Conservation (phyloP, 2,888 invertebrate genomes). For the Diplazon laetatorius region DNA sequence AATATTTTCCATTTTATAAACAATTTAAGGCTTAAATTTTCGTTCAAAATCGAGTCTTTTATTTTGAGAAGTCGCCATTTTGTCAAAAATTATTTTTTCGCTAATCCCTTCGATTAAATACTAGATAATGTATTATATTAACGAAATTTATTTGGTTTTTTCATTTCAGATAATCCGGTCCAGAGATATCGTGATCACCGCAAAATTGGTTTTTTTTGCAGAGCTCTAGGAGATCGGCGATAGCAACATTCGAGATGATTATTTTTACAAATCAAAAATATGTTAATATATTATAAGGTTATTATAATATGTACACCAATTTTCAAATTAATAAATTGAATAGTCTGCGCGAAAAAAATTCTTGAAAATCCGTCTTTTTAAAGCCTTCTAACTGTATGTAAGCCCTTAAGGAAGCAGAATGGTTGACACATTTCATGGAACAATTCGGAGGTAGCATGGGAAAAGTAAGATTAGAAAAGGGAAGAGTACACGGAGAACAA, state of each 20-base stretch:
- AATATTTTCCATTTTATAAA: slow-evolving; percentile 58
- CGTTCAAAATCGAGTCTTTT: slow-evolving; percentile 48
- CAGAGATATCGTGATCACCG: slow-evolving; percentile 48
- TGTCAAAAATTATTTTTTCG: slow-evolving; percentile 46
- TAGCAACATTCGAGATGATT: slow-evolving; percentile 36
- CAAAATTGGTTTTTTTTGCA: slow-evolving; percentile 38
- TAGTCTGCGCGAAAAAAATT: slow-evolving; percentile 34
- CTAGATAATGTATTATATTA: slow-evolving; percentile 30
- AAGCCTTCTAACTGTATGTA: slow-evolving; percentile 39
- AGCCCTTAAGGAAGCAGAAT: slow-evolving; percentile 32
- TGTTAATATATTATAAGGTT: slow-evolving; percentile 32
- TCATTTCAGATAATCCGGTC: slow-evolving; percentile 36
- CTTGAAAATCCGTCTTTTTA: slow-evolving; percentile 29
- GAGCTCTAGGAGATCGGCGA: slow-evolving; percentile 41
- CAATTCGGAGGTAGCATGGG: no score
- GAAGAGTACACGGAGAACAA: no score
- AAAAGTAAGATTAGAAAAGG: no score
- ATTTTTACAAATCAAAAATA: slow-evolving; percentile 42
- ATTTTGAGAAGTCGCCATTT: slow-evolving; percentile 54
- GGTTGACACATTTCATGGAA: no score
- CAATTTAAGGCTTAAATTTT: slow-evolving; percentile 55
- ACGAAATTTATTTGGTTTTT: slow-evolving; percentile 28
- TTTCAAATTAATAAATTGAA: slow-evolving; percentile 49
- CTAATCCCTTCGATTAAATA: slow-evolving; percentile 49
- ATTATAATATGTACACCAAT: slow-evolving; percentile 34